Base-by-base conservation (phyloP, 2,797 vertebrate genomes). In the Cossypha caffra region DNA sequence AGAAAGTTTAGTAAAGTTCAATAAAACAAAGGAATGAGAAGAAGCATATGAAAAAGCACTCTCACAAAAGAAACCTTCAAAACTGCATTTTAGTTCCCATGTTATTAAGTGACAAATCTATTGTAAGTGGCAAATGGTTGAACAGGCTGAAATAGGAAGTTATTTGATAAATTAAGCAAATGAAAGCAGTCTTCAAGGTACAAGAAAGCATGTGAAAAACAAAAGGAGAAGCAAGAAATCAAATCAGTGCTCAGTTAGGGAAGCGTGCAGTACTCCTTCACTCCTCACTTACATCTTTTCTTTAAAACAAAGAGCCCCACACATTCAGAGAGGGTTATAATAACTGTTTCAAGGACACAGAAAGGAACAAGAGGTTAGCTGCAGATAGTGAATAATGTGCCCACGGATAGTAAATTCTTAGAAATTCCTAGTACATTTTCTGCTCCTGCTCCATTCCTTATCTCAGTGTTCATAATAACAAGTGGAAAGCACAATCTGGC, bases 341-440 rank as follows among this genome's bases (percentile, higher is more conserved):
- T 62, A 95, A 95, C 93, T 77, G 74, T 89, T 96, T 87, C 96
- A 97, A 97, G 96, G 96, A 91, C 93, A 67, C 35, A 61, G 68
- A 96, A 96, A 89, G 86, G 91, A 94, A 96, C 91, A 92, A 88
- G 75, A 86, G 61, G 28, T 74, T 91, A 87, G 78, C 35, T 51
- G 75, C 61, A 93, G 92, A 96, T 76, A 96, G 78, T 21, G 62
- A 94, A 66, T 94, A 89, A 94, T 51, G 50, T 43, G 75, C 54
- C 59, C 84, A 79, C 0, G 0, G 78, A 87, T 0, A 89, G 52
- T 83, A 91, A 89, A 77, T 79, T 89, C 52, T 87, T 47, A 77
- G 78, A 93, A 92, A 79, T 50, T 89, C 50, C 64, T n/a, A 54
- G 84, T 58, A 88, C 84, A 88, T 84, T 72, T 74, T 86, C 80